Conservation (phyloP, 2,888 invertebrate species). For the Pasiphila rectangulata region DNA sequence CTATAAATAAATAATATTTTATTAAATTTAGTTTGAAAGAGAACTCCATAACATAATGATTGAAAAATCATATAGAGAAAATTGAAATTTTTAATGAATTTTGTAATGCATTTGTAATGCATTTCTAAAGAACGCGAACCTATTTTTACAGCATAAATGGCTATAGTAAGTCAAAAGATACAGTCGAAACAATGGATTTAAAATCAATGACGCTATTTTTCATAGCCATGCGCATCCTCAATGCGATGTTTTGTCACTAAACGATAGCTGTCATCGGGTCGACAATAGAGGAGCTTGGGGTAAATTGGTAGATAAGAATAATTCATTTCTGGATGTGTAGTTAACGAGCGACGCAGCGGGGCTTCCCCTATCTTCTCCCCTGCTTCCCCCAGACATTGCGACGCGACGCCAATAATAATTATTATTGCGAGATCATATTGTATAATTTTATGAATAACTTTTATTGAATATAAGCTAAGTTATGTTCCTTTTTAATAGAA, state of each 20-base stretch:
- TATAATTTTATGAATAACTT: constrained; percentile 30
- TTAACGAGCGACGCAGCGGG: constrained; percentile 71
- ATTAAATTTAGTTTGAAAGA: too few species aligned
- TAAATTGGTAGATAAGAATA: constrained; percentile 78
- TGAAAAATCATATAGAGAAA: too few species aligned
- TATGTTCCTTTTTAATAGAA: background rate
- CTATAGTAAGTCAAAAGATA: constrained; percentile 34
- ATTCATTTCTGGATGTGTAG: constrained; percentile 68
- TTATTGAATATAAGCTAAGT: background rate
- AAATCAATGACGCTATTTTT: constrained; percentile 26
- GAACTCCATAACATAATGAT: too few species aligned
- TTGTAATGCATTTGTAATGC: too few species aligned
- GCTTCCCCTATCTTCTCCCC: constrained; percentile 62
- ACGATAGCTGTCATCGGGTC: constrained; percentile 62
- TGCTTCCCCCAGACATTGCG: constrained; percentile 60
- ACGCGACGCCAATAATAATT: constrained; percentile 51
- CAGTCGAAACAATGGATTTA: constrained; percentile 32
- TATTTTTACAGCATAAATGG: too few species aligned
- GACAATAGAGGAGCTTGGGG: constrained; percentile 71
- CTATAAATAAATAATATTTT: too few species aligned
- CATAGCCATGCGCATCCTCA: constrained; percentile 5
- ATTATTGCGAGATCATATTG: constrained; percentile 50
- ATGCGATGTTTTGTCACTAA: constrained; percentile 43
- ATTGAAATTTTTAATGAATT: too few species aligned
- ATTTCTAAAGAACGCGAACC: too few species aligned